Evolutionary conservation across 2,888 invertebrate genomes (phyloP).

Genomic region (Sceliomorpha sp.): DNA sequence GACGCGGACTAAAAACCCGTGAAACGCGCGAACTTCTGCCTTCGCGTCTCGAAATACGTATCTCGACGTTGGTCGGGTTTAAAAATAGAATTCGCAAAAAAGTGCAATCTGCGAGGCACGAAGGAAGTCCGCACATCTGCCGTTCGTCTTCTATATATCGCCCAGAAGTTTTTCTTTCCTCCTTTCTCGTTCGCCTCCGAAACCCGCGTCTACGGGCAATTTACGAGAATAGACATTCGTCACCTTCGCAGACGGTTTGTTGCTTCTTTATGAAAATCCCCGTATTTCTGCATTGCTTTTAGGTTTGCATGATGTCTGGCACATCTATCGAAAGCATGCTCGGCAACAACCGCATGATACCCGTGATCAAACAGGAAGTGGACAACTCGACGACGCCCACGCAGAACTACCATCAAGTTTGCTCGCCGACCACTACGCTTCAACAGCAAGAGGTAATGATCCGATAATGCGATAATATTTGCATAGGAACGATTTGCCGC

Average conservation of each 20-base stretch:
- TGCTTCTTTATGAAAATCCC: no score
- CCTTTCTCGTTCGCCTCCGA: background rate
- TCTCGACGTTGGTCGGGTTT: conserved; percentile 66
- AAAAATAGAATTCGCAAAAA: conserved; percentile 73
- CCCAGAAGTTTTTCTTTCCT: conserved; percentile 18
- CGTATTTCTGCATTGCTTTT: no score
- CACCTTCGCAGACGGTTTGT: conserved; percentile 11
- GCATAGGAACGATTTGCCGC: no score
- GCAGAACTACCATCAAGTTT: conserved; percentile 77
- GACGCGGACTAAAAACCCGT: conserved; percentile 12
- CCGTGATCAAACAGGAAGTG: conserved; percentile 84
- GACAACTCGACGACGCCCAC: conserved; percentile 78
- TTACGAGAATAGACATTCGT: background rate
- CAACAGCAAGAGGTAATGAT: conserved; percentile 78
- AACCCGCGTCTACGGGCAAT: no score
- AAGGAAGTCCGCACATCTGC: conserved; percentile 55
- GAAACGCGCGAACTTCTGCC: conserved; percentile 60
- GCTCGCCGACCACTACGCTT: conserved; percentile 79
- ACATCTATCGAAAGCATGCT: conserved; percentile 73
- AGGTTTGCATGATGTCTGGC: conserved; percentile 88
- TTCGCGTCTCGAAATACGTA: conserved; percentile 75
- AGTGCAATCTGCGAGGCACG: conserved; percentile 65
- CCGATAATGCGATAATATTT: conserved; percentile 8
- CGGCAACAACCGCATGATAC: conserved; percentile 79
- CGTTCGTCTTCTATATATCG: conserved; percentile 24